A percentile compares a stretch with the other conserved stretches of the same genome.
These are phyloP conservation scores for Toxotes jaculatrix DNA, from an alignment of 2,113 vertebrate genomes.

Conservation along the genomic window DNA sequence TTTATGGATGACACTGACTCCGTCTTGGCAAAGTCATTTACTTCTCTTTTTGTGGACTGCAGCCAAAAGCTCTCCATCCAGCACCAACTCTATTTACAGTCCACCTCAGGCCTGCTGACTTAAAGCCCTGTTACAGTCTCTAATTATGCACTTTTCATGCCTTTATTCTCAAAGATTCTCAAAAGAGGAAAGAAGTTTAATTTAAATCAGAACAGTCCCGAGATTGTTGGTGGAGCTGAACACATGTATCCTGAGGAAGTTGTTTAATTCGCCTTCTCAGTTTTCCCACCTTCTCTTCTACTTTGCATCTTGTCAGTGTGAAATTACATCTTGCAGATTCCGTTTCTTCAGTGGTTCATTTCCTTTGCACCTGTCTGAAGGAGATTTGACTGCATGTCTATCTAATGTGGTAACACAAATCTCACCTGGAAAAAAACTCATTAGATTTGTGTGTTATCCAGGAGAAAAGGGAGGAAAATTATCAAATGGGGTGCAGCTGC, in stretches of 20 bases:
- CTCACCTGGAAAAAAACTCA: not conserved
- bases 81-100: conserved; percentile 3
- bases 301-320: not conserved
- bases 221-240: not conserved
- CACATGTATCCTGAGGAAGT: not conserved
- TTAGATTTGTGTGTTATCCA: conserved; percentile 30
- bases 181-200: too few species aligned
- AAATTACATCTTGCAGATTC: not conserved
- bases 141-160: not conserved
- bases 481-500: conserved; percentile 6
- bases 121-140: not conserved
- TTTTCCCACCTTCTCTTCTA: not conserved
- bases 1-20: conserved; percentile 44
- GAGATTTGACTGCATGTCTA: conserved; percentile 10
- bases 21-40: conserved; percentile 15
- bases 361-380: conserved; percentile 17
- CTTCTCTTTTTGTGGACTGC: conserved; percentile 21
- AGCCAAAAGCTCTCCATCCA: conserved; percentile 31
- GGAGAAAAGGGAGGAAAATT: not conserved
- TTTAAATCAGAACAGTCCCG: too few species aligned
- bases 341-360: conserved; percentile 1
- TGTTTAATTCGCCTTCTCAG: not conserved
- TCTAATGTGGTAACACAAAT: conserved; percentile 1
- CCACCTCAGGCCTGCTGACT: conserved; percentile 19
- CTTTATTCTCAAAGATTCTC: not conserved